Evolutionary conservation across 2,113 vertebrate species (phyloP), one percentile per base, ranked within the genome.

Genomic region (Heptranchias perlo): DNA sequence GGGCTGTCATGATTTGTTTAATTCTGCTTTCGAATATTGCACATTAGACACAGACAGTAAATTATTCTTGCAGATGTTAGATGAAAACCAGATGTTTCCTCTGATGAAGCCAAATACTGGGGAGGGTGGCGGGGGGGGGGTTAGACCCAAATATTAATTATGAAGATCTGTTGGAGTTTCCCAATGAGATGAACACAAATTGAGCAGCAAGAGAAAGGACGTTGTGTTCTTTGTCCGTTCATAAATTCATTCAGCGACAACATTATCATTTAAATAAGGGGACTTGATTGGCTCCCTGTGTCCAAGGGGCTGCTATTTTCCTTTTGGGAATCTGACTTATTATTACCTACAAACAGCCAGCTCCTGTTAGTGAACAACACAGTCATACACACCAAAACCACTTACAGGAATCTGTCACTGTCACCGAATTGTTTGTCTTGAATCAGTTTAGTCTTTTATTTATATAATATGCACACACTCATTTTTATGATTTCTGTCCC

Each of bases 61-160:
- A 21, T 93, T 62, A 23, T 62, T 35, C 39, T 93, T 93, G 21
- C 89, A 64, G 89, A 62, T 93, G 58, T 62, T 93, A 6, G 21
- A 93, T 64, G 89, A 47, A 23, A 62, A 62, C 31, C 58, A 93
- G 58, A 93, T 62, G 89, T 93, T 93, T 64, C 54, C 13, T 39
- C 58, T 62, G 35, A 93, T 64, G 58, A 21, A 44, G 76, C 76
- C 5, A 44, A 82, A 18, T 16, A 44, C 13, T 16, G 44, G 73
- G 67, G 67, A 69, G 67, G 58, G 58, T 8, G 58, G n/a, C n/a
- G 78, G 39, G 13, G 6, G 3, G n/a, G 58, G n/a, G 58, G 16
- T 18, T 93, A 93, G 61, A 93, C 35, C 58, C 58, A 93, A 93
- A 93, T 21, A 39, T 39, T 93, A 62, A 93, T 62, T 93, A 39